phyloP scores from a whole-genome alignment of 2,113 vertebrate species.

The Capreolus pygargus region DNA sequence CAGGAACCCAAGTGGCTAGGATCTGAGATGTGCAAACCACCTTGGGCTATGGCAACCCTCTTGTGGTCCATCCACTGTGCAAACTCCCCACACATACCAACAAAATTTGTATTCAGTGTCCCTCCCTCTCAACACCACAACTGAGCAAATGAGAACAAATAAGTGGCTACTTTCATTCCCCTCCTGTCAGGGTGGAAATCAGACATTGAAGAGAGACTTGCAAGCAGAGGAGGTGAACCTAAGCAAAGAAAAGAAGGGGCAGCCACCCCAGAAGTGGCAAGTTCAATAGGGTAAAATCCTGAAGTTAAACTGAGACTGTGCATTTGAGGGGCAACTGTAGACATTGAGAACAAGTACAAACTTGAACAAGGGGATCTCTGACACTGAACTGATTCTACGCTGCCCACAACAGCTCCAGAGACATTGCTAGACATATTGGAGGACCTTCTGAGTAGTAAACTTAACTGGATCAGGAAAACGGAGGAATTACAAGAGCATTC shows the following conservation, averaged over 20 bases:
- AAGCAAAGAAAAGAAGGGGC: not conserved
- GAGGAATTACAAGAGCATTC: not conserved
- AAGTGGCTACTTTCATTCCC: not conserved
- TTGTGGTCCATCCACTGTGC: not conserved
- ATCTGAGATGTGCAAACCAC: not conserved
- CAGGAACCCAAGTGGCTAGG: not conserved
- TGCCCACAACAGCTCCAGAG: not conserved
- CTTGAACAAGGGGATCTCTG: not conserved
- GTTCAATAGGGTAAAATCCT: not conserved
- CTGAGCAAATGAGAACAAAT: not conserved
- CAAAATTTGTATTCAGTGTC: not conserved
- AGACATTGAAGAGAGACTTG: not conserved
- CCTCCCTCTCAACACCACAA: not conserved
- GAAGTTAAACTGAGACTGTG: not conserved
- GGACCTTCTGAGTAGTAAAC: not conserved
- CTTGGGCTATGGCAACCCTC: not conserved
- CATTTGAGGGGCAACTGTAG: not conserved
- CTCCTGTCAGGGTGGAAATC: not conserved
- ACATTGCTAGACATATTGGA: not conserved
- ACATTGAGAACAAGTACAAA: not conserved
- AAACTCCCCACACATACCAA: not conserved
- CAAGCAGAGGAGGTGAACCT: not conserved
- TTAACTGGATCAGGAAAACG: not conserved
- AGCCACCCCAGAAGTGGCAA: not conserved
- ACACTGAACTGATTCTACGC: not conserved